These are phyloP conservation scores for Dendrolimus kikuchii DNA, from an alignment of 1,140 invertebrate genomes.

Conservation along the genomic window DNA sequence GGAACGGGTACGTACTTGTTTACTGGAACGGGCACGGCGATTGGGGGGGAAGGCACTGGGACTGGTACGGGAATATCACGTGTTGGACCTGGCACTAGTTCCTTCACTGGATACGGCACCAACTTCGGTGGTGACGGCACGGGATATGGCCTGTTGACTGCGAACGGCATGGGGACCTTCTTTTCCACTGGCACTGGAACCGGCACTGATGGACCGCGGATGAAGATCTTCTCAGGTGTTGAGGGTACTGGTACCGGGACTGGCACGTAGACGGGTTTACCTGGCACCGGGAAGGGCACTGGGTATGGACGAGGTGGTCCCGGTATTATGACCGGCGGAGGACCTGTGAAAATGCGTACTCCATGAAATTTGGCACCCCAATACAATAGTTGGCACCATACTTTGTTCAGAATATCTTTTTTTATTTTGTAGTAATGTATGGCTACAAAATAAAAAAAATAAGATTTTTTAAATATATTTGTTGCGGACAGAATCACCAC, in stretches of 20 bases:
- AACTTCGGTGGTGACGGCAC: slow-evolving; percentile 35
- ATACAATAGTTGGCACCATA: no score
- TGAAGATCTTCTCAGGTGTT: slow-evolving; percentile 41
- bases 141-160: slow-evolving; percentile 33
- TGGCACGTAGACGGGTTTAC: slow-evolving; percentile 35
- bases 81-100: slow-evolving; percentile 19
- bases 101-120: slow-evolving; percentile 30
- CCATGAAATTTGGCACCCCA: background rate
- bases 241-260: slow-evolving; percentile 50
- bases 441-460: no score
- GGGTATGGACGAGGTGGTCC: slow-evolving; percentile 46
- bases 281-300: slow-evolving; percentile 45
- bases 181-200: slow-evolving; percentile 29
- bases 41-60: slow-evolving; percentile 36
- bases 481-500: no score
- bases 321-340: slow-evolving; percentile 39
- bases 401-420: no score
- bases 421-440: no score
- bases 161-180: slow-evolving; percentile 28
- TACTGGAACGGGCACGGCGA: slow-evolving; percentile 31
- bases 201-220: slow-evolving; percentile 36
- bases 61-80: slow-evolving; percentile 34
- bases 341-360: slow-evolving; percentile 23
- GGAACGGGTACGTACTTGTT: slow-evolving; percentile 33
- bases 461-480: no score